Percentiles rank a stretch among this genome's conserved stretches.
Evolutionary conservation across 2,113 vertebrate genomes (phyloP).

Genomic region (Pomatostomus ruficeps): DNA sequence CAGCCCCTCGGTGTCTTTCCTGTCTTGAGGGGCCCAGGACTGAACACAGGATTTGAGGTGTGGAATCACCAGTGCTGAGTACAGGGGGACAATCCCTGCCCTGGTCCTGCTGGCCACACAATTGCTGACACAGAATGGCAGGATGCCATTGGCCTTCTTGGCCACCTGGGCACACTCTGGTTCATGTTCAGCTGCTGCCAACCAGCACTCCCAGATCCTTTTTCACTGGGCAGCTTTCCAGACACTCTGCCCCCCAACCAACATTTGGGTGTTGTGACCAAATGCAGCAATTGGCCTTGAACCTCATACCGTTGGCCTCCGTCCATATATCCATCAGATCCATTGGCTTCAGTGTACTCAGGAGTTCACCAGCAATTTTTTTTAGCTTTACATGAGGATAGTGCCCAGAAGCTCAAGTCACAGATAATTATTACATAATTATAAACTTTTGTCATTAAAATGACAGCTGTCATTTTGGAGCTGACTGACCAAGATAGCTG

Average conservation of each 20-base stretch:
- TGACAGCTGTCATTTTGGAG: neutral
- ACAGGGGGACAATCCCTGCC: neutral
- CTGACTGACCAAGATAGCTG: neutral
- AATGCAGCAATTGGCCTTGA: neutral
- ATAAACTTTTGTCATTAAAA: neutral
- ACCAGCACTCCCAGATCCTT: fast-evolving
- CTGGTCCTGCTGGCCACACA: neutral
- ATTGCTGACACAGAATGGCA: neutral
- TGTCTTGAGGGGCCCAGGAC: fast-evolving
- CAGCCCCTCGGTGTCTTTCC: neutral
- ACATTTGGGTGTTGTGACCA: neutral
- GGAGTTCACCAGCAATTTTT: neutral
- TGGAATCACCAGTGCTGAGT: neutral
- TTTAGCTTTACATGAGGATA: neutral
- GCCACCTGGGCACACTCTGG: neutral
- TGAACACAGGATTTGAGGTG: fast-evolving
- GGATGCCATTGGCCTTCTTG: neutral
- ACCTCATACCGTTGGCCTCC: neutral
- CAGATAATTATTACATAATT: neutral
- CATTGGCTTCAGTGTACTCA: neutral
- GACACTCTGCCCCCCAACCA: neutral
- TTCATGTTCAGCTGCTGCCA: neutral
- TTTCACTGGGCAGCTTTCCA: fast-evolving
- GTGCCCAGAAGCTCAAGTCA: neutral
- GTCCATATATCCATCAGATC: neutral